Evolutionary conservation across 2,797 vertebrate genomes (phyloP).

Genomic region (Pseudomugil gertrudae): DNA sequence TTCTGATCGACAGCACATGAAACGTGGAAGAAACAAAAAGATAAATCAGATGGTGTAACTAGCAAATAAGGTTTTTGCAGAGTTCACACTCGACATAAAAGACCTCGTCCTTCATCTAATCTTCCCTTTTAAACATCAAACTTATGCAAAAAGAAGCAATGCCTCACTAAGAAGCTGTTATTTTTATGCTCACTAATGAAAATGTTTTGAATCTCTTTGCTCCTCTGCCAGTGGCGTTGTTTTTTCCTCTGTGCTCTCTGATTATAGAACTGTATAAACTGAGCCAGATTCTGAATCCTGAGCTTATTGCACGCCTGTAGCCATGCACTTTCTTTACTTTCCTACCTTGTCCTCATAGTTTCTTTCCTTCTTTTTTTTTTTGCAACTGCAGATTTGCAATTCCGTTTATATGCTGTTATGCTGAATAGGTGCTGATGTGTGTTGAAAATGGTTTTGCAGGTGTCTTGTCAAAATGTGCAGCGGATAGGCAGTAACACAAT

Average conservation of each 20-base stretch:
- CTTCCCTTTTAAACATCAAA: constrained; percentile 57
- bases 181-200: constrained; percentile 74
- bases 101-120: constrained; percentile 49
- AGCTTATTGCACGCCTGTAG: constrained; percentile 81
- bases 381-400: constrained; percentile 55
- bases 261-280: constrained; percentile 78
- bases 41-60: constrained; percentile 42
- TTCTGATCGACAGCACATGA: constrained; percentile 42
- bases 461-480: constrained; percentile 72
- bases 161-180: constrained; percentile 63
- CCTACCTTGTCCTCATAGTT: constrained; percentile 69
- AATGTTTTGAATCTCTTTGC: constrained; percentile 72
- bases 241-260: constrained; percentile 69
- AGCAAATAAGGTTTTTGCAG: constrained; percentile 27
- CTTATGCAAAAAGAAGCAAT: constrained; percentile 70
- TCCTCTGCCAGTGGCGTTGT: constrained; percentile 69
- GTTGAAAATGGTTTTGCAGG: constrained; percentile 69
- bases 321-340: constrained; percentile 70
- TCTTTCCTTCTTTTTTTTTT: constrained; percentile 68
- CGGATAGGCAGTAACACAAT: constrained; percentile 59
- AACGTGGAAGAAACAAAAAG: constrained; percentile 19
- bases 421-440: constrained; percentile 77
- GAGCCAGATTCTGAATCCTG: constrained; percentile 75
- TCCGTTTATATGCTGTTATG: constrained; percentile 74
- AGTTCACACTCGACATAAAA: constrained; percentile 49